These are phyloP conservation scores for Atta cephalotes DNA, from an alignment of 1,140 invertebrate species.

Conservation along the genomic window DNA sequence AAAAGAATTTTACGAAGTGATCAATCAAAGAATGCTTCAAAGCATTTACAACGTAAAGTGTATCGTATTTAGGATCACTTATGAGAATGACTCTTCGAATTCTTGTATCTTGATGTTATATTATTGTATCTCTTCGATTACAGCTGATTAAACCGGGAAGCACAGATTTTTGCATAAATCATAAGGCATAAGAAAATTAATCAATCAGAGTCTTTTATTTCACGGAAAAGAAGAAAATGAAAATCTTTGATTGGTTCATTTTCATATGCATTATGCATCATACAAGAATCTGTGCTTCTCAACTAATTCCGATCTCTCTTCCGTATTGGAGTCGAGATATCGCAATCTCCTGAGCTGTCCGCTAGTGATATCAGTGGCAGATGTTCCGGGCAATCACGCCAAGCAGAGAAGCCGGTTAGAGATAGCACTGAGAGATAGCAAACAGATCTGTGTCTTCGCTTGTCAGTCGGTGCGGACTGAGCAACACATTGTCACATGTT, in stretches of 20 bases:
- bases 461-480: slow-evolving; percentile 49
- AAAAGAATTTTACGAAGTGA: too few relatives aligned
- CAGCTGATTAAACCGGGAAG: background rate
- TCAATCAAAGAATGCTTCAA: too few relatives aligned
- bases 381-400: slow-evolving; percentile 57
- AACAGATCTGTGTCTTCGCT: slow-evolving; percentile 61
- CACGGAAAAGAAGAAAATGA: too few relatives aligned
- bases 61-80: background rate
- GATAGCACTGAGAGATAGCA: slow-evolving; percentile 55
- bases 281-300: too few relatives aligned
- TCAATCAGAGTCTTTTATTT: too few relatives aligned
- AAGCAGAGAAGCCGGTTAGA: slow-evolving; percentile 45
- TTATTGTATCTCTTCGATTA: slow-evolving; percentile 49
- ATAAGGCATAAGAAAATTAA: too few relatives aligned
- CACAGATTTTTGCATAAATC: too few relatives aligned
- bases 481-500: slow-evolving; percentile 50
- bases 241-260: too few relatives aligned
- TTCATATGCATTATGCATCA: too few relatives aligned
- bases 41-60: too few relatives aligned
- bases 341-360: slow-evolving; percentile 62
- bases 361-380: slow-evolving; percentile 61
- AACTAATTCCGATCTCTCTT: slow-evolving; percentile 44
- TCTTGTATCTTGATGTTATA: slow-evolving; percentile 25
- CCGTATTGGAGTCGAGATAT: slow-evolving; percentile 54
- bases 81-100: background rate